Conservation (phyloP, 2,888 invertebrate genomes). For the Helleia helle region DNA sequence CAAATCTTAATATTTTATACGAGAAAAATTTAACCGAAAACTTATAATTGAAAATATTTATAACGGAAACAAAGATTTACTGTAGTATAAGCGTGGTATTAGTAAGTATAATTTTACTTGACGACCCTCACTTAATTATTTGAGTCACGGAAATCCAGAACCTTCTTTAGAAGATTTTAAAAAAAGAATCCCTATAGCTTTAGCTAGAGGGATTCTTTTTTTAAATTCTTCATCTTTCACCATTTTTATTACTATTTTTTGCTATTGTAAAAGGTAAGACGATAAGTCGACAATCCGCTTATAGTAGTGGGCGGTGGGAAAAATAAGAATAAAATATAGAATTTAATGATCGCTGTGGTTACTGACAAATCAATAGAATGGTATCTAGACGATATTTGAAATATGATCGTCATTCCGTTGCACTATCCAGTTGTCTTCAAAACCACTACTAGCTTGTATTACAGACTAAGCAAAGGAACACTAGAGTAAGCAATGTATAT, state of each 20-base stretch:
- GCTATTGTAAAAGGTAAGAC: conserved; percentile 57
- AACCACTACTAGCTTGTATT: too few relatives aligned
- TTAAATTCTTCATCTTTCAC: too few relatives aligned
- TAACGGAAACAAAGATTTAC: conserved; percentile 2
- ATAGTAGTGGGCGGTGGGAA: conserved; percentile 44
- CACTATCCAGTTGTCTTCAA: too few relatives aligned
- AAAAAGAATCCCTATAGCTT: too few relatives aligned
- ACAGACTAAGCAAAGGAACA: too few relatives aligned
- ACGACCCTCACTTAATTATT: conserved; percentile 67
- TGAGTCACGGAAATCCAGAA: conserved; percentile 70
- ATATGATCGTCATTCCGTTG: too few relatives aligned
- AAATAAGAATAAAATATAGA: conserved; percentile 64
- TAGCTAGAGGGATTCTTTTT: conserved; percentile 47
- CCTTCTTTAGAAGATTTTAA: conserved; percentile 59
- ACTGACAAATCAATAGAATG: too few relatives aligned
- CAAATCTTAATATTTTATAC: too few relatives aligned
- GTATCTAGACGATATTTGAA: too few relatives aligned
- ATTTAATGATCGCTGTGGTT: conserved; percentile 44
- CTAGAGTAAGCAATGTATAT: too few relatives aligned
- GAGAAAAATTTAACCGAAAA: too few relatives aligned
- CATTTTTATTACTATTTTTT: conserved; percentile 54
- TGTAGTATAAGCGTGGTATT: conserved; percentile 31
- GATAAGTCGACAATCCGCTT: conserved; percentile 70
- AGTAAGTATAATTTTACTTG: conserved; percentile 66
- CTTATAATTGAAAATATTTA: too few relatives aligned